Conservation (phyloP, 1,140 invertebrate genomes). For the Drosophila burlai region DNA sequence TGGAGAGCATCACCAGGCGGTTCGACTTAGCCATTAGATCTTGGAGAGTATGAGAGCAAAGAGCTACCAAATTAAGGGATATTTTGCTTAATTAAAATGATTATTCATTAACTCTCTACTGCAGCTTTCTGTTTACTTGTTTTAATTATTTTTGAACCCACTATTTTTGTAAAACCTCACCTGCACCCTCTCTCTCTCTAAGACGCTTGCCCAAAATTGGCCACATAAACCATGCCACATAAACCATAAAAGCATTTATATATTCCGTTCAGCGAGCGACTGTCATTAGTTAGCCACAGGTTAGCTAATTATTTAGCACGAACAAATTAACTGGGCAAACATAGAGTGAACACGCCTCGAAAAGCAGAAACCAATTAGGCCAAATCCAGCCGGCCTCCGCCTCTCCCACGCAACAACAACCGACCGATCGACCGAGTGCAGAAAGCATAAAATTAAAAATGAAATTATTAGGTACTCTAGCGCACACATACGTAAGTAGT, state of each 20-base stretch:
- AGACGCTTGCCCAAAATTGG: background rate
- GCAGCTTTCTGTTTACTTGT: background rate
- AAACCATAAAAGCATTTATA: constrained; percentile 27
- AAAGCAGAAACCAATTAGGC: constrained; percentile 52
- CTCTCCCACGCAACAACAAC: constrained; percentile 23
- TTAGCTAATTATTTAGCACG: constrained; percentile 47
- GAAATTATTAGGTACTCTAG: constrained; percentile 54
- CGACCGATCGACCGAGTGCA: constrained; percentile 14
- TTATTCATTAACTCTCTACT: background rate
- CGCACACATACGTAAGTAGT: background rate
- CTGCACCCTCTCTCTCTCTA: background rate
- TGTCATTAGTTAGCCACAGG: constrained; percentile 27
- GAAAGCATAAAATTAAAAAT: constrained; percentile 59
- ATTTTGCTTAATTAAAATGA: background rate
- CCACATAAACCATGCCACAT: constrained; percentile 8
- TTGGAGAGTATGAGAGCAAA: too few species aligned
- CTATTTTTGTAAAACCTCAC: background rate
- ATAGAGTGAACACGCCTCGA: constrained; percentile 19
- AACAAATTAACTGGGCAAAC: constrained; percentile 49
- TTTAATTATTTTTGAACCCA: background rate
- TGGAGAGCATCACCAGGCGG: background rate
- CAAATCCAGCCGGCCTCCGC: constrained; percentile 2
- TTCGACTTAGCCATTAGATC: background rate
- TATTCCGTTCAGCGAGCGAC: constrained; percentile 1
- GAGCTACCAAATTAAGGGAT: background rate